A percentile compares a stretch with the other conserved stretches of the same genome.
These are phyloP conservation scores for Phyllotis vaccarum DNA, from an alignment of 2,797 vertebrate genomes.

Conservation along the genomic window DNA sequence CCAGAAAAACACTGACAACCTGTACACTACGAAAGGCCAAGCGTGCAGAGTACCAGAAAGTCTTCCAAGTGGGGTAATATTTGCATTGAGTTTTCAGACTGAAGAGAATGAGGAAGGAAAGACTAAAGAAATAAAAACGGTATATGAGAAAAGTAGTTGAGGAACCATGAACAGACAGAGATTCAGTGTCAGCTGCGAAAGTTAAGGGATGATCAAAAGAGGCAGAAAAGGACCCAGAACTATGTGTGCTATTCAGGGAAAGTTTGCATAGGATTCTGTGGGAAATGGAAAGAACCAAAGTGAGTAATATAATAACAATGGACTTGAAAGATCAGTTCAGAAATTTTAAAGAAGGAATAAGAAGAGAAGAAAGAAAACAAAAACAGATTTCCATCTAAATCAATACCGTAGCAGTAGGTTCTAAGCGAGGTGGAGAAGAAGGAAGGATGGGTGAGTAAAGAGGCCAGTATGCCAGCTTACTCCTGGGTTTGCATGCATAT, in stretches of 20 bases:
- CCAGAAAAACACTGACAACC: background rate
- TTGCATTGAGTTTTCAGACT: background rate
- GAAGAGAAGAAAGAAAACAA: background rate
- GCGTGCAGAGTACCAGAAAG: background rate
- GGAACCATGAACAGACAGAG: background rate
- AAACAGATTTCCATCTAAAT: background rate
- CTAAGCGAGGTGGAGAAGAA: background rate
- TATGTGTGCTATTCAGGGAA: background rate
- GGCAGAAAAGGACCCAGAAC: background rate
- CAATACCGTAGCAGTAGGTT: background rate
- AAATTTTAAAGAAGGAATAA: background rate
- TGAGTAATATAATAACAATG: background rate
- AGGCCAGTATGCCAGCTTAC: background rate
- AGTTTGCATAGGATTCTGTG: background rate
- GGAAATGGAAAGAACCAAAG: background rate
- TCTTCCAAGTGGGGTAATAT: background rate
- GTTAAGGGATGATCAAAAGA: background rate
- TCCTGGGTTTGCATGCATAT: background rate
- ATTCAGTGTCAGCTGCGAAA: background rate
- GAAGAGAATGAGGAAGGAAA: background rate
- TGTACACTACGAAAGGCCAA: background rate
- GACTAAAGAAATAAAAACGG: background rate
- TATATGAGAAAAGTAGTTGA: background rate
- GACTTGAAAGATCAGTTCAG: background rate
- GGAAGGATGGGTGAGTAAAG: background rate